These are phyloP conservation scores for Eriosoma lanigerum DNA, from an alignment of 1,140 invertebrate genomes.

Conservation along the genomic window DNA sequence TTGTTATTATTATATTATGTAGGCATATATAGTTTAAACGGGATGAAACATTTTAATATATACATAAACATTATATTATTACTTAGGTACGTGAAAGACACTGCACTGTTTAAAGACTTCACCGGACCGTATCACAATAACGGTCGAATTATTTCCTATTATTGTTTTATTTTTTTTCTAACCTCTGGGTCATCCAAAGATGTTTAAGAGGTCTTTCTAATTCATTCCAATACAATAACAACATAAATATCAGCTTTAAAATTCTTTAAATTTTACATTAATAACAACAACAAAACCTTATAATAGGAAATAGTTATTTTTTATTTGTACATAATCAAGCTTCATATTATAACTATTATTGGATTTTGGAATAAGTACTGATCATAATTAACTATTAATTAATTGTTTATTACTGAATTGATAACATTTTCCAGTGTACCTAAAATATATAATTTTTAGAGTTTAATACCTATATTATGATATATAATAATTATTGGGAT, in stretches of 20 bases:
- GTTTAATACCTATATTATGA: too few species aligned
- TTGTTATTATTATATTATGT: background rate
- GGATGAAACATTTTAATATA: background rate
- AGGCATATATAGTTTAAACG: constrained; percentile 10
- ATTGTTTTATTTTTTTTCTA: background rate
- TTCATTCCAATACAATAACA: background rate
- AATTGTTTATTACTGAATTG: too few species aligned
- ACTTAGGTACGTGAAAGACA: background rate
- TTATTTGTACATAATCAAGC: too few species aligned
- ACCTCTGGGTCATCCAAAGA: constrained; percentile 16
- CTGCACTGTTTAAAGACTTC: background rate
- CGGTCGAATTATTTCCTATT: constrained; percentile 18
- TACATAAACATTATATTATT: background rate
- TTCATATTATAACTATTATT: too few species aligned
- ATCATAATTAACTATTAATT: too few species aligned
- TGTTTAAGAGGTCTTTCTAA: constrained; percentile 11
- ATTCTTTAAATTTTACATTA: background rate
- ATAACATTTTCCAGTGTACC: too few species aligned
- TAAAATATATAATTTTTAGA: too few species aligned
- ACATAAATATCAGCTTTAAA: constrained; percentile 17
- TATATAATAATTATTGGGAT: too few species aligned
- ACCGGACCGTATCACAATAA: constrained; percentile 32
- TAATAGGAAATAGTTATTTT: too few species aligned
- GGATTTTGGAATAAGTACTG: too few species aligned
- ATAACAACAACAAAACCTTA: background rate